Evolutionary conservation across 2,888 invertebrate species (phyloP).

Genomic region (Megalurothrips usitatus): DNA sequence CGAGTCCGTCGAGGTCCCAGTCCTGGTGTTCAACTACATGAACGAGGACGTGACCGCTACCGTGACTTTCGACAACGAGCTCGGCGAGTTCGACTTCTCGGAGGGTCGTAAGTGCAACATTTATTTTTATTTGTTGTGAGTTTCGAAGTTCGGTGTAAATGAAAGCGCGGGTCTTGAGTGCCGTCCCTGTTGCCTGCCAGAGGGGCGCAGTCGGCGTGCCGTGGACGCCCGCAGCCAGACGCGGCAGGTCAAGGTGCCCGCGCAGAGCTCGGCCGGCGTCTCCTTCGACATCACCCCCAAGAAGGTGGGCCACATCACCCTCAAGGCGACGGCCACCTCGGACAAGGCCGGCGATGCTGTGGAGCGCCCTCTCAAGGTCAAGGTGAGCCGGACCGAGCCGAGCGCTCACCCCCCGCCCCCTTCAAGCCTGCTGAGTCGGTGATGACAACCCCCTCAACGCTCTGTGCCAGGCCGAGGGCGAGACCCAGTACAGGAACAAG

Average conservation of each 20-base stretch:
- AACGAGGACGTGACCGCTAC: conserved; percentile 47
- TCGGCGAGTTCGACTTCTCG: conserved; percentile 42
- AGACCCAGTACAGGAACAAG: conserved; percentile 49
- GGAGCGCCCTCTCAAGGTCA: conserved; percentile 50
- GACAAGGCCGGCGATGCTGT: conserved; percentile 52
- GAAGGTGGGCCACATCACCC: conserved; percentile 50
- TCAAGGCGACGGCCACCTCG: conserved; percentile 50
- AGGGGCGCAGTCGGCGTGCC: conserved; percentile 40
- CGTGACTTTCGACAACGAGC: conserved; percentile 50
- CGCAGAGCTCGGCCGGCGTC: conserved; percentile 49
- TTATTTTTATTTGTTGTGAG: too few relatives aligned
- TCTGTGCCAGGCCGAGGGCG: conserved; percentile 49
- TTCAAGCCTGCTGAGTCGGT: too few relatives aligned
- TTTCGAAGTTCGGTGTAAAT: too few relatives aligned
- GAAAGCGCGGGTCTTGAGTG: too few relatives aligned
- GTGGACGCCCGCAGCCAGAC: conserved; percentile 37
- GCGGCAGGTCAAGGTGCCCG: conserved; percentile 42
- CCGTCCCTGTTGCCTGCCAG: too few relatives aligned
- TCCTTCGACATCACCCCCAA: conserved; percentile 55
- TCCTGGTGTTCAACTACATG: conserved; percentile 55
- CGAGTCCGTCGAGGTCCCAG: conserved; percentile 54
- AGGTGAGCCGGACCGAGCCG: conserved; percentile 32
- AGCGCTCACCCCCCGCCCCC: neutral
- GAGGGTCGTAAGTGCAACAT: neutral
- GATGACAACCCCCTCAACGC: too few relatives aligned